Conservation (phyloP, 2,888 invertebrate genomes). For the Melipona beecheii region DNA sequence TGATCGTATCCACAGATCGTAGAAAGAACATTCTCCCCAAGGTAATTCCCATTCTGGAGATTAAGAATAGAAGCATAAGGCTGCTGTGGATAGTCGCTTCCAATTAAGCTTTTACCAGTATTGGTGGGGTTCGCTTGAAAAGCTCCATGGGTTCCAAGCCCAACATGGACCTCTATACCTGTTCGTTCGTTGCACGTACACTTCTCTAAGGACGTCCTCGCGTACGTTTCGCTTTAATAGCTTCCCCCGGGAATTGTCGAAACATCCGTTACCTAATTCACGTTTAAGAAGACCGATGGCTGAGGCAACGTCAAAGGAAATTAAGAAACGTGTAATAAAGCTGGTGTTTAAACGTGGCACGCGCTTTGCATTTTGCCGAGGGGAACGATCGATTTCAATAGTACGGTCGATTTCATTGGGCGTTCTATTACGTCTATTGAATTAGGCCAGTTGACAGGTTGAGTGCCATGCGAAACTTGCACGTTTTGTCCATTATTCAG, state of each 20-base stretch:
- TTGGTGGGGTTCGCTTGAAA: slow-evolving; percentile 24
- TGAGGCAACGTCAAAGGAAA: slow-evolving; percentile 54
- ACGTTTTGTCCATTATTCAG: too few species aligned
- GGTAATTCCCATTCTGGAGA: slow-evolving; percentile 68
- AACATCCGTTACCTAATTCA: slow-evolving; percentile 51
- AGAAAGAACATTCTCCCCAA: slow-evolving; percentile 38
- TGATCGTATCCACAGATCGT: slow-evolving; percentile 48
- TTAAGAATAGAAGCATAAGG: slow-evolving; percentile 63
- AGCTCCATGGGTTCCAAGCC: not conserved
- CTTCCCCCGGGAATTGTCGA: slow-evolving; percentile 44
- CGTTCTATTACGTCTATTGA: not conserved
- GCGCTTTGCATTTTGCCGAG: slow-evolving; percentile 50
- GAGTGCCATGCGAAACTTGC: too few species aligned
- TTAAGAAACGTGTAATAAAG: slow-evolving; percentile 39
- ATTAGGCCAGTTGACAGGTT: slow-evolving; percentile 7
- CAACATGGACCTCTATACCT: slow-evolving; percentile 7
- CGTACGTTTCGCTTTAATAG: slow-evolving; percentile 58
- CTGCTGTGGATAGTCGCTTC: slow-evolving; percentile 55
- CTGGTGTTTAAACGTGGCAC: slow-evolving; percentile 14
- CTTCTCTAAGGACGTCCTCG: slow-evolving; percentile 35
- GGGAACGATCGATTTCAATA: slow-evolving; percentile 45
- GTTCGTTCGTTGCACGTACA: slow-evolving; percentile 22
- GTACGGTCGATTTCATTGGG: not conserved
- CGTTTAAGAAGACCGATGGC: slow-evolving; percentile 61
- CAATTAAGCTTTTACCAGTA: slow-evolving; percentile 65